Evolutionary conservation across 2,797 vertebrate species (phyloP).

Genomic region (Eleutherodactylus coqui): DNA sequence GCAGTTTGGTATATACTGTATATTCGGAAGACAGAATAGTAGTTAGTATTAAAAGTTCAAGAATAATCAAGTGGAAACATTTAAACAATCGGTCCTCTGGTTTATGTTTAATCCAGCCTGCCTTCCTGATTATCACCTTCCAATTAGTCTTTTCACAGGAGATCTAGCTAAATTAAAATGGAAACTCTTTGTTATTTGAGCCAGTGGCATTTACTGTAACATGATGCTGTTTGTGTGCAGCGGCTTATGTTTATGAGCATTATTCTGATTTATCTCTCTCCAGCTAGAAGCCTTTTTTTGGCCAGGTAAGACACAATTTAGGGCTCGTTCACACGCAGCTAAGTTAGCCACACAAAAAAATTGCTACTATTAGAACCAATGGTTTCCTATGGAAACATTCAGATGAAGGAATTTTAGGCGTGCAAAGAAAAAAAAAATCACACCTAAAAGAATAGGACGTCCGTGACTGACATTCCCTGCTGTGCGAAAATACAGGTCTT

Average conservation of each 20-base stretch:
- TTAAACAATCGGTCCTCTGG: neutral
- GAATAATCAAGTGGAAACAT: neutral
- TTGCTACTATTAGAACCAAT: too few relatives aligned
- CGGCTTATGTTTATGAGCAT: neutral
- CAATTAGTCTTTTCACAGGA: slow-evolving; percentile 9
- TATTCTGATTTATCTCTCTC: neutral
- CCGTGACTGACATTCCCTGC: too few relatives aligned
- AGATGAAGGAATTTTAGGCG: too few relatives aligned
- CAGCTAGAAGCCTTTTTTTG: neutral
- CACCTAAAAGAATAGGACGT: too few relatives aligned
- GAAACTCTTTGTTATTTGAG: slow-evolving; percentile 3
- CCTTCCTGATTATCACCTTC: slow-evolving; percentile 26
- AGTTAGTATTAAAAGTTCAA: neutral
- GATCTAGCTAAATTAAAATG: neutral
- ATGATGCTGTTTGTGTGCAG: neutral
- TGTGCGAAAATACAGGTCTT: too few relatives aligned
- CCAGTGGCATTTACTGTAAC: slow-evolving; percentile 17
- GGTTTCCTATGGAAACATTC: too few relatives aligned
- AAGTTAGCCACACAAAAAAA: too few relatives aligned
- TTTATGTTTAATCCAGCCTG: neutral
- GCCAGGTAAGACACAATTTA: neutral
- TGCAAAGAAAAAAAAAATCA: too few relatives aligned
- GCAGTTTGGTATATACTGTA: neutral
- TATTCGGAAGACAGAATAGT: neutral
- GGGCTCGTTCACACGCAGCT: too few relatives aligned